Conservation (phyloP, 1,140 invertebrate genomes). For the Ruditapes philippinarum region DNA sequence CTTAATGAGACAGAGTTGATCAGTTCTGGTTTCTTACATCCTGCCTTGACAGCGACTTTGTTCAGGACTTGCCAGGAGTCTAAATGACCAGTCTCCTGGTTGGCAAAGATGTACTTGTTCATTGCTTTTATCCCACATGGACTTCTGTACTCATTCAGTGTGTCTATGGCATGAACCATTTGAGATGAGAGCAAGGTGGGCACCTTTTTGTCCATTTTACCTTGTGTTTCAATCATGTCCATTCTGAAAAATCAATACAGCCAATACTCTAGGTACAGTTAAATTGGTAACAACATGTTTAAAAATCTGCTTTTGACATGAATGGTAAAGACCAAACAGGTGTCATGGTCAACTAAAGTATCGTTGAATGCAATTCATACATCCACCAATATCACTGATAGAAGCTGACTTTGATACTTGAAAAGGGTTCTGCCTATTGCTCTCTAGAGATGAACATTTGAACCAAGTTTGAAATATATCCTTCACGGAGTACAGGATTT, state of each 20-base stretch:
- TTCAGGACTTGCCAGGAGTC: conserved; percentile 7
- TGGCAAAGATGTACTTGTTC: conserved; percentile 37
- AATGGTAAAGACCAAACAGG: too few relatives aligned
- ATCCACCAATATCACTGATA: too few relatives aligned
- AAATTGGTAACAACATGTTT: conserved; percentile 18
- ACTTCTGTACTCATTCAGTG: conserved; percentile 30
- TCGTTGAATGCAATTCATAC: too few relatives aligned
- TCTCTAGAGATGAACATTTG: too few relatives aligned
- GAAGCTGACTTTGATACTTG: too few relatives aligned
- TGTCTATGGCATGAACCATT: conserved; percentile 34
- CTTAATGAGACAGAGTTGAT: conserved; percentile 32
- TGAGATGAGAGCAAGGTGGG: conserved; percentile 15
- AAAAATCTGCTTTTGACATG: background rate
- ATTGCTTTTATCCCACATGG: conserved; percentile 22
- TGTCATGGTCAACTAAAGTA: too few relatives aligned
- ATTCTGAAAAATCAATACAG: conserved; percentile 44
- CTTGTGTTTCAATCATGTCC: conserved; percentile 21
- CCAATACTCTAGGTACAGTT: conserved; percentile 33
- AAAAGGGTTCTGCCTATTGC: too few relatives aligned
- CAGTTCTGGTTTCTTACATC: conserved; percentile 21
- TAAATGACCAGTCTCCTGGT: conserved; percentile 24
- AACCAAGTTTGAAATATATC: too few relatives aligned
- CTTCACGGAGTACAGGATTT: too few relatives aligned
- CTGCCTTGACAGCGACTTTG: conserved; percentile 25
- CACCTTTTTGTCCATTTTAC: conserved; percentile 34